Conservation (phyloP, 2,888 invertebrate species). For the Drosophila ustulata region DNA sequence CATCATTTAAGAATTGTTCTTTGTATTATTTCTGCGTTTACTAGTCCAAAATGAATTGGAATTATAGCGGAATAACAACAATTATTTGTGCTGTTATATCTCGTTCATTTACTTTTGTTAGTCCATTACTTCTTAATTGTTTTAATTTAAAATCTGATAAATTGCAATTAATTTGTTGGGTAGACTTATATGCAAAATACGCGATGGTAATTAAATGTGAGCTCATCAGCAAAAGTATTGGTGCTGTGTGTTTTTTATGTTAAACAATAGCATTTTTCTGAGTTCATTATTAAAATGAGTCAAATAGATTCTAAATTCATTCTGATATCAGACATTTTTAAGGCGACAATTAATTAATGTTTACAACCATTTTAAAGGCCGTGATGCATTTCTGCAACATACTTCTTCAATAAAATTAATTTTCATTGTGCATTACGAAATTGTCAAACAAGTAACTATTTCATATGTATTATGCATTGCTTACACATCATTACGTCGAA, state of each 20-base stretch:
- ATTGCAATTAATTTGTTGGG: conserved; percentile 46
- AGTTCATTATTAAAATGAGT: too few relatives aligned
- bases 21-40: conserved; percentile 16
- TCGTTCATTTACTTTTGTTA: conserved; percentile 13
- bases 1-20: conserved; percentile 33
- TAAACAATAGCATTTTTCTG: not conserved
- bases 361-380: too few relatives aligned
- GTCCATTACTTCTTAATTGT: conserved; percentile 44
- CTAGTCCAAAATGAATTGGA: not conserved
- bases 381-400: too few relatives aligned
- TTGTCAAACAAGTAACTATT: too few relatives aligned
- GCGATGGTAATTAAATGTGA: conserved; percentile 5
- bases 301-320: too few relatives aligned
- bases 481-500: too few relatives aligned
- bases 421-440: too few relatives aligned
- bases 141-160: conserved; percentile 56
- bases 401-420: too few relatives aligned
- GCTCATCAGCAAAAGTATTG: too few relatives aligned
- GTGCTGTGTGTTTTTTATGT: not conserved
- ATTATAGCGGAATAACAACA: conserved; percentile 22
- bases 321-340: too few relatives aligned
- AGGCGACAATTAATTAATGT: too few relatives aligned
- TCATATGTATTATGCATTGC: too few relatives aligned
- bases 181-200: conserved; percentile 33
- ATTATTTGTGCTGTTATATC: conserved; percentile 4